phyloP scores from a whole-genome alignment of 2,888 invertebrate genomes.

The Amphipyra berbera region DNA sequence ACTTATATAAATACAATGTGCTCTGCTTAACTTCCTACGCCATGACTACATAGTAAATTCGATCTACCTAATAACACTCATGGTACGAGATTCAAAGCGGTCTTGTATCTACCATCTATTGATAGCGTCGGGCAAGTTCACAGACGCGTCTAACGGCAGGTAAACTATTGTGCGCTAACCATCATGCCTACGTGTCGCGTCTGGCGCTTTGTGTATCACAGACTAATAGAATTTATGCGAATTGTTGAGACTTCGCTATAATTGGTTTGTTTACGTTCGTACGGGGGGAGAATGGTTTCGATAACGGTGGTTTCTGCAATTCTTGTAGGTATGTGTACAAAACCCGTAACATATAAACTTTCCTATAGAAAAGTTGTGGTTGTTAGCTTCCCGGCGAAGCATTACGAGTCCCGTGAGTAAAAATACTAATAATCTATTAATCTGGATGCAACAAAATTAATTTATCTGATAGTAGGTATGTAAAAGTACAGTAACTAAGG shows the following conservation, averaged over 20 bases:
- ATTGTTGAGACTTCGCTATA: constrained; percentile 42
- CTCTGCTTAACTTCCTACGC: too few relatives aligned
- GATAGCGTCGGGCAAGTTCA: constrained; percentile 59
- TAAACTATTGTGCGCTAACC: constrained; percentile 56
- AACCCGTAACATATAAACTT: too few relatives aligned
- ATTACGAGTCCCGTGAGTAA: too few relatives aligned
- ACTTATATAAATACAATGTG: too few relatives aligned
- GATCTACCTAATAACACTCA: constrained; percentile 18
- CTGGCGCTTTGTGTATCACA: constrained; percentile 51
- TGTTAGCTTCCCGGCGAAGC: too few relatives aligned
- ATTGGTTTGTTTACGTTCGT: constrained; percentile 44
- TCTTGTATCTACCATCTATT: constrained; percentile 38
- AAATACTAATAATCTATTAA: too few relatives aligned
- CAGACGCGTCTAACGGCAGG: constrained; percentile 56
- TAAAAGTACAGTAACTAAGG: too few relatives aligned
- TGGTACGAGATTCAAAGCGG: constrained; percentile 26
- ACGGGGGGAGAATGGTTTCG: constrained; percentile 2
- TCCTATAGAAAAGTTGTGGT: constrained; percentile 1
- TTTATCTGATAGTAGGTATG: too few relatives aligned
- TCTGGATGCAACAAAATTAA: too few relatives aligned
- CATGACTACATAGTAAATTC: constrained; percentile 1
- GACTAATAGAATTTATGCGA: constrained; percentile 52
- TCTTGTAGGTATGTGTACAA: neutral
- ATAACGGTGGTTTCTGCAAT: constrained; percentile 4
- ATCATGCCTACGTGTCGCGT: constrained; percentile 51